Evolutionary conservation across 1,140 invertebrate species (phyloP).

Genomic region (Drosophila saltans): DNA sequence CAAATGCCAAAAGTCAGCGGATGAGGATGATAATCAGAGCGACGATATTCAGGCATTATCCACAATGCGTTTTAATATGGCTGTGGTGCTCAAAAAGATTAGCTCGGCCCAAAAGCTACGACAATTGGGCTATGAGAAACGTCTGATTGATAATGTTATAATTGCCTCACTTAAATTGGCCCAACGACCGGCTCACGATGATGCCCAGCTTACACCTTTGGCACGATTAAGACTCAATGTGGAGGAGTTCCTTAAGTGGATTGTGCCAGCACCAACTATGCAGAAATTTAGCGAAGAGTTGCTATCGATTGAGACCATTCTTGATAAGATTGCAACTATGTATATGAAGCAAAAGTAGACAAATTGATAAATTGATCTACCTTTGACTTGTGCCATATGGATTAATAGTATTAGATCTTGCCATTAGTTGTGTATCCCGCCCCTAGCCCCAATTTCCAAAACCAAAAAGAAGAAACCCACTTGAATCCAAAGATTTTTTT

Average conservation of each 20-base stretch:
- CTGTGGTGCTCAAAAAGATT: slow-evolving; percentile 91
- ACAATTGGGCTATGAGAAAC: slow-evolving; percentile 91
- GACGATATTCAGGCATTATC: slow-evolving; percentile 84
- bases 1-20: slow-evolving; percentile 63
- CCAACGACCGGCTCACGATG: slow-evolving; percentile 87
- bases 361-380: slow-evolving; percentile 18
- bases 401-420: slow-evolving; percentile 67
- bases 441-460: no score
- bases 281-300: slow-evolving; percentile 89
- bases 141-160: slow-evolving; percentile 92
- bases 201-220: slow-evolving; percentile 84
- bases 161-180: slow-evolving; percentile 90
- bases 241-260: slow-evolving; percentile 90
- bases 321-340: slow-evolving; percentile 85
- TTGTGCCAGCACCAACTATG: slow-evolving; percentile 91
- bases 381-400: slow-evolving; percentile 59
- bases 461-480: slow-evolving; percentile 32
- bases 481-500: slow-evolving; percentile 65
- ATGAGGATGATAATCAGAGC: slow-evolving; percentile 34
- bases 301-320: slow-evolving; percentile 89
- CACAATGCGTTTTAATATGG: slow-evolving; percentile 90
- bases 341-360: slow-evolving; percentile 79
- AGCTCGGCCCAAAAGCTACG: slow-evolving; percentile 90
- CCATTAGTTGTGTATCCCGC: slow-evolving; percentile 50
- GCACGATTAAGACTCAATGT: slow-evolving; percentile 89